Evolutionary conservation across 2,113 vertebrate genomes (phyloP).

Genomic region (Zosterops japonicus): DNA sequence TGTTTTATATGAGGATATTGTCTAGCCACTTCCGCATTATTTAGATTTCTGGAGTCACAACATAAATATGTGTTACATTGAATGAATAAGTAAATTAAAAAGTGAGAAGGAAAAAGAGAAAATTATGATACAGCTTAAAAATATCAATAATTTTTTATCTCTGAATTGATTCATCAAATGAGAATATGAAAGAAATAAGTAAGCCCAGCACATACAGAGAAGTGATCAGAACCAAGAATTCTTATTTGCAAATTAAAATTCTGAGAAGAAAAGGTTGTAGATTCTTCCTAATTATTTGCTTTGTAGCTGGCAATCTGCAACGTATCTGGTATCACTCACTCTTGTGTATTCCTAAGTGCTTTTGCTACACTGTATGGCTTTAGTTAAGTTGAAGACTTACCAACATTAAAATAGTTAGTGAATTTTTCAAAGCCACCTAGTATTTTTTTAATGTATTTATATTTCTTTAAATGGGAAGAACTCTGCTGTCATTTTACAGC

Average conservation of each 20-base stretch:
- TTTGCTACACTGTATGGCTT: neutral
- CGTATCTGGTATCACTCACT: neutral
- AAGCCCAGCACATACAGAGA: fast-evolving
- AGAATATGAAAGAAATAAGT: neutral
- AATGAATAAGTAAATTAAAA: neutral
- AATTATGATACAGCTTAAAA: neutral
- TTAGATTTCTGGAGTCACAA: neutral
- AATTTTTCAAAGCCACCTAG: neutral
- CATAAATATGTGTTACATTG: neutral
- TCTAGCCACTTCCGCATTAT: neutral
- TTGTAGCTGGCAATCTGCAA: neutral
- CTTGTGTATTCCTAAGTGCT: neutral
- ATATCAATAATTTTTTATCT: neutral
- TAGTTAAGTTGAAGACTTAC: neutral
- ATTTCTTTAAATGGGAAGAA: neutral
- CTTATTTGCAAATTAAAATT: neutral
- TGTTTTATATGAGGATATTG: neutral
- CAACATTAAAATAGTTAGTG: neutral
- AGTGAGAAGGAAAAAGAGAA: neutral
- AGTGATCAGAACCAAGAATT: neutral
- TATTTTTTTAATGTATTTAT: neutral
- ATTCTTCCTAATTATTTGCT: neutral
- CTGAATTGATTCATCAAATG: neutral
- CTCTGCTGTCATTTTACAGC: neutral
- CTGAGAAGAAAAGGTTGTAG: neutral